Evolutionary conservation across 2,888 invertebrate genomes (phyloP), one percentile per base, ranked within the genome.

Genomic region (Asteroscopus sphinx): DNA sequence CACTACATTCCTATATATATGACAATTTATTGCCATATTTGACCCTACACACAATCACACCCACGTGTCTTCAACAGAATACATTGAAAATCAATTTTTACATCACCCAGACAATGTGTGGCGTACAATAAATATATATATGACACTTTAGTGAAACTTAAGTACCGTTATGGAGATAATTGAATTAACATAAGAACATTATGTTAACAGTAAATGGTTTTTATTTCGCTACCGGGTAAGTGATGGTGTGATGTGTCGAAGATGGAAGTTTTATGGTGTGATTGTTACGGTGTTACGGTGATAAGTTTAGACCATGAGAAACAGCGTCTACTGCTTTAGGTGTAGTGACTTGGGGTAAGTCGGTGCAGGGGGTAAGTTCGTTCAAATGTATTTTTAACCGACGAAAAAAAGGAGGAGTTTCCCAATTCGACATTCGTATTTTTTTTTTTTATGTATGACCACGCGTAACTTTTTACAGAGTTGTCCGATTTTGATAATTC

Each of bases 61-160:
- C 88, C 79, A 88, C 89, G 8, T 7, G 33, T 74, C 79, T 79
- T 82, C 79, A 81, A 82, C 74, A 76, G 77, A 74, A 75, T 73
- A 85, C 82, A 83, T 81, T 80, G 76, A 80, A 87, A 88, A 86
- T 84, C 86, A 85, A 88, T 89, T 88, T 87, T 88, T 84, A 82
- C 80, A 81, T 80, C 80, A 74, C 62, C 66, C 80, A 68, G 72
- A 60, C 67, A 67, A 67, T 69, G 36, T 53, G 56, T 33, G 40
- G 26, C 46, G 47, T 54, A 73, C 65, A 70, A 64, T 76, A 70
- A 67, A 76, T 64, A 65, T 62, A 39, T 61, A 52, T 39, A 47
- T 55, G 76, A 71, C 74, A 58, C 28, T 70, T 52, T 46, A 65
- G 70, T 64, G 36, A 44, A 70, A 52, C 58, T 64, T 7, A 7